These are phyloP conservation scores for Eclectus roratus DNA, from an alignment of 2,113 vertebrate species.

Conservation along the genomic window DNA sequence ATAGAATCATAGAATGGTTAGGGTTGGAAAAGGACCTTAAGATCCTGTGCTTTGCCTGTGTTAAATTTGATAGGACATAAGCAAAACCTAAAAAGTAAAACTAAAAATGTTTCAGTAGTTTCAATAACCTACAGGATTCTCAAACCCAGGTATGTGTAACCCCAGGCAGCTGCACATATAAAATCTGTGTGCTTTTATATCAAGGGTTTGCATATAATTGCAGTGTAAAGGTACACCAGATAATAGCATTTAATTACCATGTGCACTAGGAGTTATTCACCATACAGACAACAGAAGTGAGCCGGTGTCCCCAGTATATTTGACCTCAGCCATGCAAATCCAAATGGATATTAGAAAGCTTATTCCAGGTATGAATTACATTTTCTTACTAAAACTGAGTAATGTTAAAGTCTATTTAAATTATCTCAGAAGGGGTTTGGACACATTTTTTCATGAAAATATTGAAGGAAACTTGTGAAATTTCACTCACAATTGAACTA, in stretches of 20 bases:
- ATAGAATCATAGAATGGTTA: neutral
- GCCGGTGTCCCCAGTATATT: rapidly evolving
- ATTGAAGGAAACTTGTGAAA: neutral
- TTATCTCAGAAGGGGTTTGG: neutral
- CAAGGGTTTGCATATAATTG: neutral
- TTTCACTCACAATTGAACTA: neutral
- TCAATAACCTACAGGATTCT: neutral
- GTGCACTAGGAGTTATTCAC: neutral
- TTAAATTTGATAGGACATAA: neutral
- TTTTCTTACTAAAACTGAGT: neutral
- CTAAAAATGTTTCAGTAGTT: neutral
- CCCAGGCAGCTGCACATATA: neutral
- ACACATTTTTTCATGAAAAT: neutral
- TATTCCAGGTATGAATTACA: neutral
- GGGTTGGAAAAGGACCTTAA: neutral
- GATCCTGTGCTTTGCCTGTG: neutral
- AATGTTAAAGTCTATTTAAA: neutral
- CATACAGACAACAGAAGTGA: neutral
- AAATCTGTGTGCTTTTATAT: neutral
- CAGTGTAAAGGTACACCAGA: neutral
- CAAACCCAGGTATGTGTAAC: neutral
- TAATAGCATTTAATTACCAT: neutral
- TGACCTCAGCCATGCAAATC: neutral
- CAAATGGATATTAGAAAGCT: neutral
- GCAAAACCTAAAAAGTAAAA: neutral